These are phyloP conservation scores for Prinia subflava DNA, from an alignment of 2,113 vertebrate species.

Conservation along the genomic window DNA sequence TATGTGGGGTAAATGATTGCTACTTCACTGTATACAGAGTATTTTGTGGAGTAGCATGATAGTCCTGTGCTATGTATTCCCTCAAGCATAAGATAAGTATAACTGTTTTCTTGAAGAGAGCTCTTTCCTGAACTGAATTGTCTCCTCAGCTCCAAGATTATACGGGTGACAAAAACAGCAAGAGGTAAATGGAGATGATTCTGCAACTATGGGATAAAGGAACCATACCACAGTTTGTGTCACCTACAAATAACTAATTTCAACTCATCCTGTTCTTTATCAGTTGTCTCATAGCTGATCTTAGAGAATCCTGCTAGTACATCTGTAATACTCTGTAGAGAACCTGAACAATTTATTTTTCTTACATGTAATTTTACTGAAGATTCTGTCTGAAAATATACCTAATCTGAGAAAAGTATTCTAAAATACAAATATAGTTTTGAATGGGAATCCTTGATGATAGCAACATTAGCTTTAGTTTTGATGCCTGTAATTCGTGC, in stretches of 20 bases:
- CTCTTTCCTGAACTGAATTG: neutral
- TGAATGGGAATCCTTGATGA: neutral
- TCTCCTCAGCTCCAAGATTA: neutral
- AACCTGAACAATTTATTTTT: neutral
- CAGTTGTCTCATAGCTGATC: neutral
- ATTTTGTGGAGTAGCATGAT: neutral
- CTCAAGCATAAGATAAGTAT: neutral
- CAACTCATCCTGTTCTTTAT: neutral
- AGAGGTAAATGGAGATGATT: neutral
- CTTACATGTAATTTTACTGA: neutral
- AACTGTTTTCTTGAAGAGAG: neutral
- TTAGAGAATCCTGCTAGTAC: neutral
- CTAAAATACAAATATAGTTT: neutral
- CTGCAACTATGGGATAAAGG: neutral
- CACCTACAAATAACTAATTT: neutral
- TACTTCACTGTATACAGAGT: neutral
- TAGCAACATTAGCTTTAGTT: neutral
- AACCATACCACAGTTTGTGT: neutral
- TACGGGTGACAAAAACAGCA: neutral
- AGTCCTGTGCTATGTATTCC: neutral
- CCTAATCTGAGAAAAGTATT: neutral
- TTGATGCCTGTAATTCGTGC: neutral
- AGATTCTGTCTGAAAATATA: neutral
- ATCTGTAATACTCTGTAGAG: neutral
- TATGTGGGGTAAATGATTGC: neutral